Conservation (phyloP, 1,140 invertebrate genomes). For the Drosophila aff. region DNA sequence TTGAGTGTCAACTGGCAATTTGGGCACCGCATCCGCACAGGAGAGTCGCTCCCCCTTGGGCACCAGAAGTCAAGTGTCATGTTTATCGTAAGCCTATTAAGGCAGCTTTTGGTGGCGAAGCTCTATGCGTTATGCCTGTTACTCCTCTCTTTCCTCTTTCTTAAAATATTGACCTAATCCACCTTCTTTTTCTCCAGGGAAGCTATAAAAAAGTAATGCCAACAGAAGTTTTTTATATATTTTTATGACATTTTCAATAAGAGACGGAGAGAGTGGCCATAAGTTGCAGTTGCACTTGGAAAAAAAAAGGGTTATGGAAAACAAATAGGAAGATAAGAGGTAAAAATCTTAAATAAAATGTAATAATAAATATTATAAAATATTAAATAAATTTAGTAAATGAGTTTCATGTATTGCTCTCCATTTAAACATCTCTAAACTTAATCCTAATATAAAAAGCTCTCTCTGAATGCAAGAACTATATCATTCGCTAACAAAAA, state of each 20-base stretch:
- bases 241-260: constrained; percentile 65
- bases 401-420: too few relatives aligned
- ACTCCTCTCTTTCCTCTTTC: not conserved
- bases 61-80: constrained; percentile 77
- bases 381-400: too few relatives aligned
- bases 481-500: too few relatives aligned
- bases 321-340: not conserved
- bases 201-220: constrained; percentile 62
- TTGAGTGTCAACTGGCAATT: constrained; percentile 84
- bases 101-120: constrained; percentile 54
- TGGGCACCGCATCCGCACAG: constrained; percentile 46
- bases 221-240: constrained; percentile 34
- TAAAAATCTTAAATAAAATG: not conserved
- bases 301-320: too few relatives aligned
- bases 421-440: too few relatives aligned
- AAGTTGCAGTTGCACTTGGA: constrained; percentile 1
- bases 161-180: constrained; percentile 14
- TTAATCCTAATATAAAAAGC: too few relatives aligned
- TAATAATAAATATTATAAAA: too few relatives aligned
- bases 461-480: too few relatives aligned
- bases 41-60: not conserved
- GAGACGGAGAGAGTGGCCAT: constrained; percentile 14
- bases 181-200: constrained; percentile 12
- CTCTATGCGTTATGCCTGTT: constrained; percentile 15
- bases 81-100: constrained; percentile 83